Evolutionary conservation across 2,113 vertebrate species (phyloP).

Genomic region (Scalopus aquaticus): DNA sequence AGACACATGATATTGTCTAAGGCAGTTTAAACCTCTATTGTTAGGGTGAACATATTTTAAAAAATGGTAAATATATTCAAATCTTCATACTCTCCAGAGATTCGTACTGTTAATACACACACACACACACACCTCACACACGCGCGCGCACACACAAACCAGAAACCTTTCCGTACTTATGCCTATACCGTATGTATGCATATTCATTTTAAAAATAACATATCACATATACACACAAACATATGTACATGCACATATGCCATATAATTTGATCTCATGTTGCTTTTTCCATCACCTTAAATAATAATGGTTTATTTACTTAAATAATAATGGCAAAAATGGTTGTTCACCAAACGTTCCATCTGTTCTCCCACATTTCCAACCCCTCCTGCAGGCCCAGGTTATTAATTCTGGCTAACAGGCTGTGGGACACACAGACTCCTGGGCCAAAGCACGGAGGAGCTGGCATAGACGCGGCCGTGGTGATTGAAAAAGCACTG

Average conservation of each 20-base stretch:
- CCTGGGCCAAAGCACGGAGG: not conserved
- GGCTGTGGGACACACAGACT: not conserved
- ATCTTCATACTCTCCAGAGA: not conserved
- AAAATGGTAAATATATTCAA: constrained; percentile 32
- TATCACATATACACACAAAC: not conserved
- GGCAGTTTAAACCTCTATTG: not conserved
- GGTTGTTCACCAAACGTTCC: not conserved
- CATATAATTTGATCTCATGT: not conserved
- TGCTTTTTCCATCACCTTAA: not conserved
- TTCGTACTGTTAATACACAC: not conserved
- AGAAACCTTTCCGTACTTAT: not conserved
- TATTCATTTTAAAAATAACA: not conserved
- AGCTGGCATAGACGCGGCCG: not conserved
- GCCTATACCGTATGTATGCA: not conserved
- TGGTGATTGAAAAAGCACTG: not conserved
- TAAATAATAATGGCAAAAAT: not conserved
- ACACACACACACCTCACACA: too few species aligned
- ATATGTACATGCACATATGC: not conserved
- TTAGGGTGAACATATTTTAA: not conserved
- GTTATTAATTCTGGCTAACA: not conserved
- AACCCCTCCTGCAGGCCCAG: not conserved
- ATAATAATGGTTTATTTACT: too few species aligned
- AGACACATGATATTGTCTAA: not conserved
- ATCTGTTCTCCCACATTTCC: not conserved
- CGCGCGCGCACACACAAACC: too few species aligned